These are phyloP conservation scores for Portunus trituberculatus DNA, from an alignment of 1,140 invertebrate genomes.

Conservation along the genomic window DNA sequence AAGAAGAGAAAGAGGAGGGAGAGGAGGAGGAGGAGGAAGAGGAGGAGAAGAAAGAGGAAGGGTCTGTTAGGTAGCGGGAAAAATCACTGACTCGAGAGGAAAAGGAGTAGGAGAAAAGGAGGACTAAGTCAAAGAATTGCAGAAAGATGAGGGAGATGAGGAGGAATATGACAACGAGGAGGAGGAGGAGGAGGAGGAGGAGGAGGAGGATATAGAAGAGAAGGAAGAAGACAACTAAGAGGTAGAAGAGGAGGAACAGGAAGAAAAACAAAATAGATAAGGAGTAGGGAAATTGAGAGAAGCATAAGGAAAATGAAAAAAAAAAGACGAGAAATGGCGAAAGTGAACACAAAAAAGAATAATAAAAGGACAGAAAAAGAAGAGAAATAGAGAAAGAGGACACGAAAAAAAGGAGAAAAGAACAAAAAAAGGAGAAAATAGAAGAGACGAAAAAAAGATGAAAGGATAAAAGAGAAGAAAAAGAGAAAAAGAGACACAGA, in stretches of 20 bases:
- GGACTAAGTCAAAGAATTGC: neutral
- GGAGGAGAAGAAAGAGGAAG: neutral
- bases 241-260: neutral
- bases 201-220: neutral
- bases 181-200: neutral
- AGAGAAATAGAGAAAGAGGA: neutral
- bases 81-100: too few species aligned
- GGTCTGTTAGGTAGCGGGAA: neutral
- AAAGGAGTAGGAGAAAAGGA: neutral
- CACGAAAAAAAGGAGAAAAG: neutral
- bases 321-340: neutral
- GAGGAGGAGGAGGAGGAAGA: neutral
- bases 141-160: neutral
- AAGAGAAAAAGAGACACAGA: too few species aligned
- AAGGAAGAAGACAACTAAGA: neutral
- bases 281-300: neutral
- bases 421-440: neutral
- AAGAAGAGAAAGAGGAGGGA: neutral
- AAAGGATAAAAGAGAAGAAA: neutral
- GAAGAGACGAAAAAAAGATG: neutral
- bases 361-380: neutral
- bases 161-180: neutral
- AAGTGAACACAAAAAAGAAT: neutral
- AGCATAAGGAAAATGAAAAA: too few species aligned
- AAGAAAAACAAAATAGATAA: neutral